A percentile compares a stretch with the other conserved stretches of the same genome.
These are phyloP conservation scores for Halcyon badia DNA, from an alignment of 2,797 vertebrate genomes.

Conservation along the genomic window DNA sequence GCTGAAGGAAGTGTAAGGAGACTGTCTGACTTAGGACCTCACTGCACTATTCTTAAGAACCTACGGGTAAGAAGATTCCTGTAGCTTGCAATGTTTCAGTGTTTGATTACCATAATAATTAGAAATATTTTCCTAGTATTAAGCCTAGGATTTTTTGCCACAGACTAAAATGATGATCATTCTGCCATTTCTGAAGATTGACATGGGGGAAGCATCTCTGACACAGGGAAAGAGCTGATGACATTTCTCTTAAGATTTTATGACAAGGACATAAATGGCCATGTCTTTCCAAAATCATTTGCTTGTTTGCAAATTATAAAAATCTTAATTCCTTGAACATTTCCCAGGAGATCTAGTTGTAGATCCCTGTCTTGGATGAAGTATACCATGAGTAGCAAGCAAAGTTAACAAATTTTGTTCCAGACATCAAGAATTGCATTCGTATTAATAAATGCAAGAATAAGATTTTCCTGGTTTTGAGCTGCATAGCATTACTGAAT, in stretches of 20 bases:
- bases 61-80: background rate
- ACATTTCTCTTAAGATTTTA: background rate
- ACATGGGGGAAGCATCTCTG: background rate
- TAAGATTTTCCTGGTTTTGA: background rate
- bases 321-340: background rate
- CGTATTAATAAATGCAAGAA: background rate
- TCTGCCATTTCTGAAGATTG: background rate
- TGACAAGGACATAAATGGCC: accelerated
- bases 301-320: background rate
- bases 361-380: background rate
- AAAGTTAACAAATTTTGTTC: background rate
- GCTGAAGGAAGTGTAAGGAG: background rate
- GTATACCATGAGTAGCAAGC: background rate
- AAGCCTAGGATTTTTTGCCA: background rate
- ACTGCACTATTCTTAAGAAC: background rate
- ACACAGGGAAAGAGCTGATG: background rate
- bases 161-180: background rate
- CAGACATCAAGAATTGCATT: background rate
- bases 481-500: background rate
- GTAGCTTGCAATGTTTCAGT: background rate
- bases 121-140: background rate
- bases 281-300: background rate
- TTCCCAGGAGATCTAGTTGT: background rate
- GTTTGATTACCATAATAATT: background rate
- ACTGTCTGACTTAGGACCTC: background rate